A percentile compares a stretch with the other conserved stretches of the same genome.
Conservation (phyloP, 2,888 invertebrate genomes). For the Chrysodeixis includens region DNA sequence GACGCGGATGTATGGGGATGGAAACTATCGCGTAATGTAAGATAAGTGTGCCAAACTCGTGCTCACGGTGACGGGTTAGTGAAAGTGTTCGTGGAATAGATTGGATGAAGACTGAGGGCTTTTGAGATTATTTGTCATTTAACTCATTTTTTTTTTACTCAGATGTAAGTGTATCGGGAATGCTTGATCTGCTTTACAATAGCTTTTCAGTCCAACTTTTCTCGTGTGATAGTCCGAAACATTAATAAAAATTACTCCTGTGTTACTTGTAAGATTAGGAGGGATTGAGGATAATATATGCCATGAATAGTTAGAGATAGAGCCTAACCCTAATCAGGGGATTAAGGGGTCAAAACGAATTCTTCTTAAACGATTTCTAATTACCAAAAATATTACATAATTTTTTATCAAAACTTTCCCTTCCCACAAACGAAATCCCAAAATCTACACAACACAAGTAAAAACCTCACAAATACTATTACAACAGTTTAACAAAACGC, state of each 20-base stretch:
- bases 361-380: too few relatives aligned
- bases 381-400: too few relatives aligned
- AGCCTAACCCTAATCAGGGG: too few relatives aligned
- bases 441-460: not conserved
- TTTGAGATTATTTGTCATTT: not conserved
- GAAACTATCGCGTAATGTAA: slow-evolving; percentile 42
- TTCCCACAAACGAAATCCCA: not conserved
- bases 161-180: not conserved
- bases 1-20: slow-evolving; percentile 41
- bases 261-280: too few relatives aligned
- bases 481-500: slow-evolving; percentile 26
- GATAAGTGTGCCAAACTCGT: slow-evolving; percentile 21
- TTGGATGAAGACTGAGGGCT: not conserved
- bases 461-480: slow-evolving; percentile 7
- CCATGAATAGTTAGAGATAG: too few relatives aligned
- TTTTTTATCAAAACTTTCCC: not conserved
- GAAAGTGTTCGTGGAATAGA: not conserved
- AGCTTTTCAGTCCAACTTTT: too few relatives aligned
- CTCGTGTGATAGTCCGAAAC: too few relatives aligned
- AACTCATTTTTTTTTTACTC: not conserved
- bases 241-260: too few relatives aligned
- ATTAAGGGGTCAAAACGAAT: too few relatives aligned
- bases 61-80: not conserved
- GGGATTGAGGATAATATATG: too few relatives aligned
- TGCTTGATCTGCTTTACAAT: too few relatives aligned